Conservation (phyloP, 2,888 invertebrate species). For the Melanostoma scalare region DNA sequence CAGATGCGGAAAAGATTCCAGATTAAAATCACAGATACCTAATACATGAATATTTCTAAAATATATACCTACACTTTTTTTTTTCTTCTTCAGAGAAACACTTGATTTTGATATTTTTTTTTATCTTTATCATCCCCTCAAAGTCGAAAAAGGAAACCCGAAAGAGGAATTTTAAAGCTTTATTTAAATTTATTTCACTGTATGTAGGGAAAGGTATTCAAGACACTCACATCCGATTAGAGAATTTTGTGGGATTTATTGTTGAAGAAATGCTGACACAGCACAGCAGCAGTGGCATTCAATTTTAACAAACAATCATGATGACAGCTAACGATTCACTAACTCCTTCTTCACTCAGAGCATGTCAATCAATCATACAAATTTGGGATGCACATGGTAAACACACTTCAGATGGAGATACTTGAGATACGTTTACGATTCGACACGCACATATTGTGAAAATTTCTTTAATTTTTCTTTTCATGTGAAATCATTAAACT, state of each 20-base stretch:
- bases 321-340: constrained; percentile 63
- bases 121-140: constrained; percentile 3
- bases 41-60: constrained; percentile 3
- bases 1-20: constrained; percentile 19
- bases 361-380: constrained; percentile 66
- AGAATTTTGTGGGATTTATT: not conserved
- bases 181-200: constrained; percentile 21
- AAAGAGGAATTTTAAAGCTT: constrained; percentile 17
- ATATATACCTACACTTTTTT: not conserved
- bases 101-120: not conserved
- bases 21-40: not conserved
- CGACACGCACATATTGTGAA: constrained; percentile 29
- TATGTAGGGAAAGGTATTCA: not conserved
- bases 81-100: constrained; percentile 1
- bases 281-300: constrained; percentile 38
- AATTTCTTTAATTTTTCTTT: constrained; percentile 10
- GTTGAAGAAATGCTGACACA: constrained; percentile 14
- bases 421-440: constrained; percentile 26
- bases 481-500: constrained; percentile 13
- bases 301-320: constrained; percentile 49
- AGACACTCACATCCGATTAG: not conserved
- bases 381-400: constrained; percentile 57
- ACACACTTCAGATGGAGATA: constrained; percentile 59
- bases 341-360: constrained; percentile 46
- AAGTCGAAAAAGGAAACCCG: not conserved